Evolutionary conservation across 2,888 invertebrate species (phyloP).

Genomic region (Thysanoteuthis rhombus): DNA sequence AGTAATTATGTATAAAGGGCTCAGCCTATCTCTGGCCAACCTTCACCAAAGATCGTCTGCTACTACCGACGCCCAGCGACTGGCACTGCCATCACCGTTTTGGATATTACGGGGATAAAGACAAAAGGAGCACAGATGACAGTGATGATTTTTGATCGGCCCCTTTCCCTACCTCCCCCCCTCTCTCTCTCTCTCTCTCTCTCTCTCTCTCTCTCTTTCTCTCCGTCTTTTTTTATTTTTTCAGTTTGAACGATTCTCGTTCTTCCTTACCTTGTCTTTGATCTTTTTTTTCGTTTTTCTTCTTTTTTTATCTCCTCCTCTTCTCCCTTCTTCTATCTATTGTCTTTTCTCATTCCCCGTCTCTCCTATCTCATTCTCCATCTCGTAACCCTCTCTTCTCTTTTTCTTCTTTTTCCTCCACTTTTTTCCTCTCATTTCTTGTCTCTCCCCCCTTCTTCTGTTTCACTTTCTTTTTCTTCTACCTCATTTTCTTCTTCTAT

Average conservation of each 20-base stretch:
- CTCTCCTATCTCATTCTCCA: too few relatives aligned
- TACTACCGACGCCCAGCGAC: background rate
- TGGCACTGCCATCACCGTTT: background rate
- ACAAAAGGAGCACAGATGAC: background rate
- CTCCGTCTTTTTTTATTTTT: too few relatives aligned
- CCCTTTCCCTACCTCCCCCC: background rate
- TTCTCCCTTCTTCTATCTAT: too few relatives aligned
- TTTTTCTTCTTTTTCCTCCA: background rate
- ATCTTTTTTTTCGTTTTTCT: background rate
- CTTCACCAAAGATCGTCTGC: background rate
- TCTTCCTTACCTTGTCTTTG: background rate
- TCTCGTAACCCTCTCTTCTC: background rate
- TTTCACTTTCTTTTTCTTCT: background rate
- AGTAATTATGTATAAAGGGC: background rate
- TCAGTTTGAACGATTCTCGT: background rate
- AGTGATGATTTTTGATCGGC: fast-evolving
- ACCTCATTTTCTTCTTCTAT: background rate
- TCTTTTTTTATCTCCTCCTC: background rate
- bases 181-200: background rate
- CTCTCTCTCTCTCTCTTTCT: background rate
- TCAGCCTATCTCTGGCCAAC: background rate
- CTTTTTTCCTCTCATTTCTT: background rate
- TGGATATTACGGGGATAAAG: background rate
- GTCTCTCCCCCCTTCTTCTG: background rate
- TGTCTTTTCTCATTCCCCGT: background rate